Evolutionary conservation across 2,797 vertebrate species (phyloP), one percentile per base, ranked within the genome.

Genomic region (Catamblyrhynchus diadema): DNA sequence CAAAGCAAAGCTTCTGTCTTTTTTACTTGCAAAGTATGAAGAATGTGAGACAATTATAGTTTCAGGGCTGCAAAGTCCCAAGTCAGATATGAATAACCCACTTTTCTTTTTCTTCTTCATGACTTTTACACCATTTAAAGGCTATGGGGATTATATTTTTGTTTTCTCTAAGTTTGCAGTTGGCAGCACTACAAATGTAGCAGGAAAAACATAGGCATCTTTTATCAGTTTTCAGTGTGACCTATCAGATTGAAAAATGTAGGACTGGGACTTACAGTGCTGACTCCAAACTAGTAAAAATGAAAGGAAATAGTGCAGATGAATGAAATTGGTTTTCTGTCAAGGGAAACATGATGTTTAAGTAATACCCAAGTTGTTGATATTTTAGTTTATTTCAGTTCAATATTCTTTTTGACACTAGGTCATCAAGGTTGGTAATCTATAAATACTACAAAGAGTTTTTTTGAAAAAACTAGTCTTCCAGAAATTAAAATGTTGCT

Each of bases 281-380:
- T 91, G 82, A 51, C 32, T 96, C 61, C 62, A 86, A 80, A 54
- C 47, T 94, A 91, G 83, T 78, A 86, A 93, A 93, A 90, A 79
- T 2, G 4, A 88, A 95, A 86, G 66, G 54, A 94, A 95, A 60
- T 44, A 17, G 25, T 83, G 39, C 72, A 87, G 82, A 90, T 83
- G 35, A 78, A 71, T 83, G 35, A 90, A 88, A 90, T 66, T 81
- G 22, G 19, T 93, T 72, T 91, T 74, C 66, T 75, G 57, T 88
- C 65, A 91, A 78, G 77, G 73, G 77, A 86, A 90, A 39, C 14
- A 42, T 56, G 65, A 69, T 75, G 28, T 83, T 74, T 78, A 85
- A 93, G 67, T 50, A 83, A 59, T 61, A 75, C 23, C 6, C 33
- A 59, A 69, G 39, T 56, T 91, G 84, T 42, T 83, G 64, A 66